These are phyloP conservation scores for Drosophila ogumai DNA, from an alignment of 1,140 invertebrate species.

Conservation along the genomic window DNA sequence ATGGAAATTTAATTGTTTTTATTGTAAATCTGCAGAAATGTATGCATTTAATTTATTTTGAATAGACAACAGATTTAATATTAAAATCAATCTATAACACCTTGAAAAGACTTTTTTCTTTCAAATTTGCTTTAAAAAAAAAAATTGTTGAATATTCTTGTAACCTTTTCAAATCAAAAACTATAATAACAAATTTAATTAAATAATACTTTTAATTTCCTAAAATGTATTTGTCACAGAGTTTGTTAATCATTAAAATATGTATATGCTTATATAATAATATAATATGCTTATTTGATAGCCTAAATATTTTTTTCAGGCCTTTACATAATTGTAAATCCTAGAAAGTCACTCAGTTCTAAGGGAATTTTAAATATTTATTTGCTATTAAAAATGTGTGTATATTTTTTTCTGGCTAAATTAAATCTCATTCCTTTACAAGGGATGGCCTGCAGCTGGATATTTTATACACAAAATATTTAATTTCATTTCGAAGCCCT, in stretches of 20 bases:
- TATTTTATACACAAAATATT: slow-evolving; percentile 66
- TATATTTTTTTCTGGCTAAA: slow-evolving; percentile 1
- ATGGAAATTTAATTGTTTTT: slow-evolving; percentile 6
- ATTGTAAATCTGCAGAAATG: neutral
- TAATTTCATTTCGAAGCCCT: slow-evolving; percentile 63
- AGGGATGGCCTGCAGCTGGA: slow-evolving; percentile 9
- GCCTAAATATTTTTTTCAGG: no score
- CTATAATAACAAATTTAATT: neutral
- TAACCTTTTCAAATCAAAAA: no score
- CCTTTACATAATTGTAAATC: neutral
- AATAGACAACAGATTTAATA: slow-evolving; percentile 4
- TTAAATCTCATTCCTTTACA: neutral
- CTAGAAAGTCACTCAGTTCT: neutral
- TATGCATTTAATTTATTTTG: neutral
- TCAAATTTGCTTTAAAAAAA: neutral
- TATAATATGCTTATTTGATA: no score
- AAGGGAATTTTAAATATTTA: slow-evolving; percentile 6
- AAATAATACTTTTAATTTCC: neutral
- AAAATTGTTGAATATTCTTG: no score
- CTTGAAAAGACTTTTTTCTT: neutral
- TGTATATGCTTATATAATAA: no score
- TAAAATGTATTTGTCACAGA: neutral
- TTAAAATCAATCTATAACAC: neutral
- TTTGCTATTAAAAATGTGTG: slow-evolving; percentile 9
- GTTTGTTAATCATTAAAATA: neutral